These are phyloP conservation scores for Axinella damicornis DNA, from an alignment of 37 sponge, comb jelly and placozoan genomes.

Conservation along the genomic window DNA sequence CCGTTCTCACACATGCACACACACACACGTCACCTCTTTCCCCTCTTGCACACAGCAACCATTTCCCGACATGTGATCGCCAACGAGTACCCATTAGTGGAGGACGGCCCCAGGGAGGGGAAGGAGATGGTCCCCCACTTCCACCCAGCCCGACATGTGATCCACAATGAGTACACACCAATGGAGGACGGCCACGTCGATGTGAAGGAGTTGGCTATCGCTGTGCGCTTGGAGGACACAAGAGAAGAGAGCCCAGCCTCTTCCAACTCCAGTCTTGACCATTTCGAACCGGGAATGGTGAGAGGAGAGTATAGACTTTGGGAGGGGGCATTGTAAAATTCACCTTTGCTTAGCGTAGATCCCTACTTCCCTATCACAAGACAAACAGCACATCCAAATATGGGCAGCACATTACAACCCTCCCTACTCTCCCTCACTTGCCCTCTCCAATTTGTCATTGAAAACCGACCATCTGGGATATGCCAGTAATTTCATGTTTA, in stretches of 20 bases:
- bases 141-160: constrained; percentile 43
- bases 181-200: not conserved
- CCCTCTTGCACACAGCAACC: constrained; percentile 12
- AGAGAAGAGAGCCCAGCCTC: constrained; percentile 54
- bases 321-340: too few species aligned
- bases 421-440: too few species aligned
- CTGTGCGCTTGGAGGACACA: not conserved
- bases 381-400: too few species aligned
- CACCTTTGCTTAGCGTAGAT: too few species aligned
- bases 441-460: too few species aligned
- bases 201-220: not conserved
- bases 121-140: not conserved
- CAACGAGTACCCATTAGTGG: constrained; percentile 33
- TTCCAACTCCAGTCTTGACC: constrained; percentile 27
- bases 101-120: not conserved
- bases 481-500: too few species aligned
- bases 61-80: constrained; percentile 44
- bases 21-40: not conserved
- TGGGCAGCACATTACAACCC: too few species aligned
- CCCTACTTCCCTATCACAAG: too few species aligned
- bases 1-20: constrained; percentile 5
- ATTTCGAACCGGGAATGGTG: constrained; percentile 4
- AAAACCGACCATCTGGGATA: too few species aligned
- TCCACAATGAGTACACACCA: constrained; percentile 37
- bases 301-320: too few species aligned